Percentiles rank a stretch among this genome's conserved stretches.
These are phyloP conservation scores for Acrocephalus scirpaceus DNA, from an alignment of 2,797 vertebrate species.

Conservation along the genomic window DNA sequence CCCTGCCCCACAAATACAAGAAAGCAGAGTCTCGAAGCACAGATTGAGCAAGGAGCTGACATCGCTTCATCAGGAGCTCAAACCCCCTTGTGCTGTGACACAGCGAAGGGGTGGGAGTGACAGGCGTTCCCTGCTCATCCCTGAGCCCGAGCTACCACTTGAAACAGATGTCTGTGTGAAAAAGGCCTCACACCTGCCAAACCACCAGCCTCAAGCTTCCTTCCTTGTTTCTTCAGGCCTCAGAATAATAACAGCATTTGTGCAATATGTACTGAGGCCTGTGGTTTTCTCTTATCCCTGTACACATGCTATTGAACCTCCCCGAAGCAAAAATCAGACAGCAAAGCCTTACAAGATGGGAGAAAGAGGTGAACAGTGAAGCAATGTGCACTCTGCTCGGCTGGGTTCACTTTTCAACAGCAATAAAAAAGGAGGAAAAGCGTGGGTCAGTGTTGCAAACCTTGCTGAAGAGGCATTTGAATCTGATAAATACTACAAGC, in stretches of 20 bases:
- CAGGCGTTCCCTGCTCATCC: background rate
- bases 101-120: background rate
- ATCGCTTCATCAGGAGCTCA: background rate
- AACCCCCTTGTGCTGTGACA: background rate
- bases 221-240: slow-evolving; percentile 61
- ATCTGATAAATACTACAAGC: background rate
- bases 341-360: background rate
- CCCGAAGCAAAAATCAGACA: background rate
- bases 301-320: slow-evolving; percentile 23
- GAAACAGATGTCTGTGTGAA: slow-evolving; percentile 65
- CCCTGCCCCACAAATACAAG: background rate
- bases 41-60: background rate
- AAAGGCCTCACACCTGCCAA: slow-evolving; percentile 69
- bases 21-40: background rate
- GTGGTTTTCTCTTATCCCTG: slow-evolving; percentile 56
- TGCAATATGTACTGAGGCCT: slow-evolving; percentile 13
- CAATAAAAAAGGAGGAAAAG: background rate
- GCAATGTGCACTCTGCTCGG: background rate
- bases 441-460: background rate
- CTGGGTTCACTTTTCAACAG: background rate
- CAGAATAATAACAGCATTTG: slow-evolving; percentile 48
- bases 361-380: slow-evolving; percentile 5
- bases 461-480: background rate
- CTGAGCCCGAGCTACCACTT: slow-evolving; percentile 46
- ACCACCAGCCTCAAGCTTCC: slow-evolving; percentile 64